Evolutionary conservation across 2,888 invertebrate species (phyloP), one percentile per base, ranked within the genome.

Genomic region (Heliconius aoede): DNA sequence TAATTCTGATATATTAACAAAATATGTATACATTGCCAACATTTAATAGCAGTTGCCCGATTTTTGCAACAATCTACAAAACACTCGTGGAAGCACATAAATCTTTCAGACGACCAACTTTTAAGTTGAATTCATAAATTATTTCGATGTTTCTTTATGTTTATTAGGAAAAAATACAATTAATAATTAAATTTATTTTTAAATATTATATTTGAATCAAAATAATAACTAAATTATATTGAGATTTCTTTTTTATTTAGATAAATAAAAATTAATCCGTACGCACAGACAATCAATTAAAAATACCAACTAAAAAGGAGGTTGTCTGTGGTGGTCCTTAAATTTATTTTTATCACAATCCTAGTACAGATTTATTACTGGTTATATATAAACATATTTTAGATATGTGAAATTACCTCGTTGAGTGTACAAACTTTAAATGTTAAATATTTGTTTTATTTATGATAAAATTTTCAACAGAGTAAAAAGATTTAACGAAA

Each of bases 11-110:
- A n/a, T n/a, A n/a, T n/a, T n/a, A 73, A 36, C 46, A 73, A 73
- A 72, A 69, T 69, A 51, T 75, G 55, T 61, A 68, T 51, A 51
- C 32, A 78, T 67, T 60, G 36, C 65, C 67, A 72, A 61, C 61
- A 68, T 72, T 28, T 61, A 72, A 46, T 72, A 72, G 26, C 68
- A 75, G 51, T 58, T 62, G n/a, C 51, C 32, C 40, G 46, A 67
- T 28, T 73, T 73, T 75, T 78, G 78, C 78, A 77, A 74, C 78
- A 74, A 79, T 67, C 68, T 72, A 80, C 78, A 76, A 81, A 79
- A 79, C 79, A 86, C 86, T 83, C 83, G 89, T 92, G 91, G 91
- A 92, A 92, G 91, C 92, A 92, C 92, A 86, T 83, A 86, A 86
- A 87, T 86, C 81, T 85, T 86, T 86, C 78, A 84, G 83, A 85